Evolutionary conservation across 2,888 invertebrate genomes (phyloP).

Genomic region (Hypselothyrea guttata): DNA sequence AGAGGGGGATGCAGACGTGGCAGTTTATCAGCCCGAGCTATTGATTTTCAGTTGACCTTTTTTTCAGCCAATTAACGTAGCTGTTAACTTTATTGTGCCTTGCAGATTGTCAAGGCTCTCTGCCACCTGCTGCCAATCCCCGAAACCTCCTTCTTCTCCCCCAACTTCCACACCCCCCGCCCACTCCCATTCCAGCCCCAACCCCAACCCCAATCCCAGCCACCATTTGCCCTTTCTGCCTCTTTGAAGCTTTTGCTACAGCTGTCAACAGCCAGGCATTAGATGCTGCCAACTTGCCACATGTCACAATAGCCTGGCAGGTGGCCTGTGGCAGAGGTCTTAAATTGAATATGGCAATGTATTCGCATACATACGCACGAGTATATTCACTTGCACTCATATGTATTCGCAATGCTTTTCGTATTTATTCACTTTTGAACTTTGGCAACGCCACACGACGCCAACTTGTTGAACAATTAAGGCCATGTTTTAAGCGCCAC

Average conservation of each 20-base stretch:
- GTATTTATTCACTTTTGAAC: conserved; percentile 15
- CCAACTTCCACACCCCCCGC: too few relatives aligned
- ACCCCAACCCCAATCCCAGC: neutral
- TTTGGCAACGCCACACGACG: conserved; percentile 44
- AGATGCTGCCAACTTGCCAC: conserved; percentile 18
- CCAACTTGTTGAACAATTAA: conserved; percentile 74
- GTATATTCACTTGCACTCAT: conserved; percentile 12
- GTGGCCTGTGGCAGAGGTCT: conserved; percentile 32
- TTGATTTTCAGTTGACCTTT: conserved; percentile 49
- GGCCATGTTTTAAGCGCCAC: conserved; percentile 44
- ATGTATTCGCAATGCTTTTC: conserved; percentile 9
- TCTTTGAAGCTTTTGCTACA: neutral
- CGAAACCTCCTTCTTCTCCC: too few relatives aligned
- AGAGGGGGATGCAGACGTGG: conserved; percentile 26
- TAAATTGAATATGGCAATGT: conserved; percentile 15
- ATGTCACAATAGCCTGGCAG: conserved; percentile 41
- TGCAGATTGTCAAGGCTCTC: too few relatives aligned
- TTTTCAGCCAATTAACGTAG: conserved; percentile 35
- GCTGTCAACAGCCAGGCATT: conserved; percentile 20
- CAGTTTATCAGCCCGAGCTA: conserved; percentile 31
- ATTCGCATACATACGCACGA: conserved; percentile 26
- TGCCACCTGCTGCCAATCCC: too few relatives aligned
- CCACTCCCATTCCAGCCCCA: neutral
- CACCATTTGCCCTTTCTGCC: neutral
- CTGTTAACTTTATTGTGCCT: neutral